Base-by-base conservation (phyloP, 2,113 vertebrate species). In the Carlito syrichta region DNA sequence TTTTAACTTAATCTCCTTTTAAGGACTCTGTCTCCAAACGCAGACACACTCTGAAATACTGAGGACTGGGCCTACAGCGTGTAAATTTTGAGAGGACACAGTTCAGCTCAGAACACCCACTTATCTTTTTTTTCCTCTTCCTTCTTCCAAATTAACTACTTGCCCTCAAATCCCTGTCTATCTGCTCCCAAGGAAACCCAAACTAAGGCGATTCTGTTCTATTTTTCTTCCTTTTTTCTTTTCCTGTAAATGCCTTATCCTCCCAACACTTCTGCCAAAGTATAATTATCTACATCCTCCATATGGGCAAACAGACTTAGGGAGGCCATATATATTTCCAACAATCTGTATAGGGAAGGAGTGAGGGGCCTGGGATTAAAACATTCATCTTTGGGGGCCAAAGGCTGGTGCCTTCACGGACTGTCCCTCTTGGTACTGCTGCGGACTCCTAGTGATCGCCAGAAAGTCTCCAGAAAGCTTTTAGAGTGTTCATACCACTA, bases 51-150 rank as follows among this genome's bases (percentile, higher is more conserved):
- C 25, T 30, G 12, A 86, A 25, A 27, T 8, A 11, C 19, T 48
- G 6, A 6, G 22, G 35, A 16, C 54, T 56, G 63, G 52, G 12
- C 27, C 40, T 40, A 38, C 30, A 77, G 16, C 2, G 22, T 52
- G 25, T 0, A 23, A 25, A 54, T 71, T 35, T 35, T 0, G 19
- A 5, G 23, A 27, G 0, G 54, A 5, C 2, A 19, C 1, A 16
- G 4, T 23, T 43, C 43, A 82, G 66, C 8, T 30, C 12, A 1
- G 56, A 20, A 92, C 30, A 38, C 5, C 1, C 2, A 23, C 35
- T 84, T 69, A 19, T 1, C 8, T 40, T 1, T 86, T 35, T 38
- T 77, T 93, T 17, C 6, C 63, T 4, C 52, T 63, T 56, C 87
- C 4, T 23, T 52, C 27, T 63, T 5, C 58, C 35, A 87, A 27